phyloP scores from a whole-genome alignment of 2,888 invertebrate species.

The Dorcus hopei region DNA sequence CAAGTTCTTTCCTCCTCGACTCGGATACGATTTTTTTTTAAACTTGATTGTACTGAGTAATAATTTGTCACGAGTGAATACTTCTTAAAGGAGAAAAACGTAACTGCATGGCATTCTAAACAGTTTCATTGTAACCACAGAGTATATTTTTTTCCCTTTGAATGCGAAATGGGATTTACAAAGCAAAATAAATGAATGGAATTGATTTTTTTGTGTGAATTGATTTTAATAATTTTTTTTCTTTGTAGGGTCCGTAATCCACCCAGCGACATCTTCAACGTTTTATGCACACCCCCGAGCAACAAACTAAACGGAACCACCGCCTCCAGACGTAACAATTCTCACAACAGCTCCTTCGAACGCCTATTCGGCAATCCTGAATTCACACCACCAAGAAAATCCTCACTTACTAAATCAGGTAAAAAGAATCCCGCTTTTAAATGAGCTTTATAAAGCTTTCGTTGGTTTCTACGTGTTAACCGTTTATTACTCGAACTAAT shows the following conservation, averaged over 20 bases:
- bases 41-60: too few species aligned
- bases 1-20: too few species aligned
- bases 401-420: constrained; percentile 47
- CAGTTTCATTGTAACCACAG: too few species aligned
- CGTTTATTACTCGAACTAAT: too few species aligned
- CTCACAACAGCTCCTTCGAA: constrained; percentile 44
- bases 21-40: too few species aligned
- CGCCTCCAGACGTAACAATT: constrained; percentile 35
- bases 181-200: too few species aligned
- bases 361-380: constrained; percentile 44
- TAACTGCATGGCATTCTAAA: too few species aligned
- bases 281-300: constrained; percentile 39
- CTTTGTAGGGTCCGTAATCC: constrained; percentile 47
- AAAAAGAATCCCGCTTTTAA: not conserved
- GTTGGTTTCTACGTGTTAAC: too few species aligned
- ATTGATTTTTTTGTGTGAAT: not conserved
- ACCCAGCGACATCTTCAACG: constrained; percentile 47
- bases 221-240: constrained; percentile 12
- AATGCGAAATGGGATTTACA: not conserved
- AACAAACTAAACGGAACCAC: constrained; percentile 31
- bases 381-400: constrained; percentile 39
- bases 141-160: too few species aligned
- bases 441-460: too few species aligned
- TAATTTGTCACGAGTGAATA: too few species aligned
- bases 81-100: too few species aligned